phyloP scores from a whole-genome alignment of 2,888 invertebrate species.

The Spialia ferax region DNA sequence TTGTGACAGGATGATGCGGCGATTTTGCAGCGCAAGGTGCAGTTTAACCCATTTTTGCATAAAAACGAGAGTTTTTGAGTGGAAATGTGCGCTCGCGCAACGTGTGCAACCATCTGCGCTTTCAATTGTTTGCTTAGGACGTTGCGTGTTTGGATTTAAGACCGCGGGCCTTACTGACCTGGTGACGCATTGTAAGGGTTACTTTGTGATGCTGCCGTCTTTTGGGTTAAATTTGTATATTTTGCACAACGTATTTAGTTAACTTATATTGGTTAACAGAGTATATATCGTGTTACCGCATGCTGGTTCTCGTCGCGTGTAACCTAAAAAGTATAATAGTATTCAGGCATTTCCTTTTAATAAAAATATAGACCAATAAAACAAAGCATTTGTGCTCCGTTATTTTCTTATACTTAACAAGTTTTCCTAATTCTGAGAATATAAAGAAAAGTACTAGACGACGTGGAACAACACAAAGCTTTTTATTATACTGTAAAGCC shows the following conservation, averaged over 20 bases:
- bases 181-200: slow-evolving; percentile 65
- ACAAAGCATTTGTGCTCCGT: neutral
- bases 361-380: neutral
- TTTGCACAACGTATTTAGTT: slow-evolving; percentile 49
- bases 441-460: neutral
- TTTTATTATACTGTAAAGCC: neutral
- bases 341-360: neutral
- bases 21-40: slow-evolving; percentile 77
- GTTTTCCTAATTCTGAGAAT: neutral
- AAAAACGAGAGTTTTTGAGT: slow-evolving; percentile 64
- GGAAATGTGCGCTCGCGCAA: slow-evolving; percentile 63
- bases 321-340: slow-evolving; percentile 9
- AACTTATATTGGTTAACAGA: slow-evolving; percentile 23
- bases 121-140: slow-evolving; percentile 78
- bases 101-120: slow-evolving; percentile 75
- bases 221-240: slow-evolving; percentile 49
- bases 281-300: slow-evolving; percentile 24
- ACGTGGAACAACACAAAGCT: neutral
- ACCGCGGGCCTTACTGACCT: slow-evolving; percentile 59
- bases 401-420: neutral
- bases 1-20: slow-evolving; percentile 70
- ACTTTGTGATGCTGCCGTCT: slow-evolving; percentile 64
- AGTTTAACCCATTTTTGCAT: slow-evolving; percentile 80
- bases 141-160: slow-evolving; percentile 33
- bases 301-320: slow-evolving; percentile 12